Evolutionary conservation across 2,113 vertebrate genomes (phyloP), one percentile per base, ranked within the genome.

Genomic region (Phaetusa simplex): DNA sequence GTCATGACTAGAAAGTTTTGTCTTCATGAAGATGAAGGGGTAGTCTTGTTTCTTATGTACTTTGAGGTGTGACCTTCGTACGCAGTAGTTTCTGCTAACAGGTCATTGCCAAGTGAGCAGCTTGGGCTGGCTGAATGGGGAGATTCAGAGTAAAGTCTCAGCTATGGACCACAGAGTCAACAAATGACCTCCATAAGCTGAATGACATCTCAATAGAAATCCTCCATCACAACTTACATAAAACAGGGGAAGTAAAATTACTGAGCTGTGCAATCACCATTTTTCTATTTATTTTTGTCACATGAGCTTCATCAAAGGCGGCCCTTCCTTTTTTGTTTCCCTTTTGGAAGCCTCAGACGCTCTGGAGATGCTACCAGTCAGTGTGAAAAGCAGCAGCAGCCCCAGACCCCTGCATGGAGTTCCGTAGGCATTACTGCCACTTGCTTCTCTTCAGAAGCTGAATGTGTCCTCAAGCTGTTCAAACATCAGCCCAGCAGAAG

Each of bases 371-470:
- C 52, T 43, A 20, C 18, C 50, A 82, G 23, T 8, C 17, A 8
- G 10, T 1, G 2, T 9, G 45, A 65, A 72, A 66, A 8, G 38
- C 74, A 40, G 40, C 3, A 1, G 40, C 26, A 36, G 26, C 3
- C 21, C 49, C 11, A 53, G 22, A 47, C 8, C 30, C 22, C 52
- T 8, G 8, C 8, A 1, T 11, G 24, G 34, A 32, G 64, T 23
- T 58, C 0, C 0, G 0, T 5, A 22, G 52, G 21, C n/a, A 11
- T 67, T 61, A 32, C n/a, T 29, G 16, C 47, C 49, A 32, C 30
- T 76, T 8, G 21, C 58, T 55, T 30, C 30, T 42, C 40, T 53
- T 49, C 40, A 66, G 52, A 72, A 43, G 78, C 18, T n/a, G 59
- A 45, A 27, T 4, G 0, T 3, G 13, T 32, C 30, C 49, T 70